A percentile compares a stretch with the other conserved stretches of the same genome.
phyloP scores from a whole-genome alignment of 2,113 vertebrate genomes.

The human (Homo sapiens) region DNA sequence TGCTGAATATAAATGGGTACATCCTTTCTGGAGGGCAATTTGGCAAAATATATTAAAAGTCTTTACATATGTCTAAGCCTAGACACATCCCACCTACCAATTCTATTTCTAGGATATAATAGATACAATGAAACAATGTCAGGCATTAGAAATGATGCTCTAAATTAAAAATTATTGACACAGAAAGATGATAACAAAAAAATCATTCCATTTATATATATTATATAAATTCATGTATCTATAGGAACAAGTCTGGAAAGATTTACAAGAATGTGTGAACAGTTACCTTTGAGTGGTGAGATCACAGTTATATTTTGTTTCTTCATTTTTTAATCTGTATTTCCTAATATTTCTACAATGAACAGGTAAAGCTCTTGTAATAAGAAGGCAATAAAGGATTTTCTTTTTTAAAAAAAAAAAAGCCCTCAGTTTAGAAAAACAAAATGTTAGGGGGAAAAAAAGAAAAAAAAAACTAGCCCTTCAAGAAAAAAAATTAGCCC shows the following conservation, averaged over 20 bases:
- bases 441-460: not conserved
- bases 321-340: not conserved
- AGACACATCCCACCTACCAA: not conserved
- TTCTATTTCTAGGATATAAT: constrained; percentile 1
- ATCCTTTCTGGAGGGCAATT: constrained; percentile 40
- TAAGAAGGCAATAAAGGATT: not conserved
- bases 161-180: not conserved
- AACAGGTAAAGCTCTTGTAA: not conserved
- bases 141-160: not conserved
- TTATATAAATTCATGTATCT: not conserved
- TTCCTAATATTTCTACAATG: not conserved
- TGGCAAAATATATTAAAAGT: constrained; percentile 33
- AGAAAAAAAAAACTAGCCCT: too few relatives aligned
- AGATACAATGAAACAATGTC: not conserved
- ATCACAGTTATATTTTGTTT: not conserved
- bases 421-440: not conserved
- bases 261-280: not conserved
- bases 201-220: not conserved
- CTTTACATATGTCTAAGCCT: not conserved
- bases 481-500: not conserved
- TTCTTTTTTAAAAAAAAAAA: not conserved
- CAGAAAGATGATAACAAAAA: not conserved
- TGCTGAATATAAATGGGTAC: not conserved
- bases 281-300: not conserved
- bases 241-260: not conserved